Base-by-base conservation (phyloP, 2,113 vertebrate genomes). In the Heterotis niloticus region DNA sequence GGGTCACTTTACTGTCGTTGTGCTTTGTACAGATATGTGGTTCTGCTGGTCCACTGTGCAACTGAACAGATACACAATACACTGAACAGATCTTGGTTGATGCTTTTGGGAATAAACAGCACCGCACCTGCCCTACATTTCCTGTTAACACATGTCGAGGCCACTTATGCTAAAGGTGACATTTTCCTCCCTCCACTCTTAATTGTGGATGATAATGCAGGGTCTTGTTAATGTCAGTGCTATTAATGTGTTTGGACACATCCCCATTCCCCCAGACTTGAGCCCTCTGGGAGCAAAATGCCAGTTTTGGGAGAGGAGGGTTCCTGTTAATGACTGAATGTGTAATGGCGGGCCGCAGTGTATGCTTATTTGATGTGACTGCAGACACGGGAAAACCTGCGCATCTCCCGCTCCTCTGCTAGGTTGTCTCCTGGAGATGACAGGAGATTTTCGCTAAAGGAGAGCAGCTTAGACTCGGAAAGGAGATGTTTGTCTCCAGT, bases 241-340 rank as follows among this genome's bases (percentile, higher is more conserved):
- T 80, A 83, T 88, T 92, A 90, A 92, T 90, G 85, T 81, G 76
- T 82, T 64, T 78, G 89, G 90, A 92, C 91, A 88, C 81, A 80
- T 56, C 78, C 83, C 81, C 79, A 52, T 62, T 64, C 26, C 57
- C 60, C 65, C 59, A 66, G 51, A 75, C 73, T 60, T 18, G 51
- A 66, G 60, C 78, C 70, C 86, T 82, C 34, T 62, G 75, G 82
- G 78, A 75, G n/a, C 79, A 83, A 64, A 80, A 82, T 80, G 70
- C 64, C 75, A 80, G 71, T 64, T 13, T 51, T 23, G n/a, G 29
- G 13, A 0, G 54, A 59, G n/a, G 26, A 71, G 59, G 12, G 18
- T 64, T 73, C 18, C 18, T 71, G 57, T 23, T 73, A 79, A 44
- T n/a, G 62, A 79, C 60, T 13, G 68, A 5, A 20, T 54, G 56